These are phyloP conservation scores for Pimephales promelas DNA, from an alignment of 2,113 vertebrate species.

Conservation along the genomic window DNA sequence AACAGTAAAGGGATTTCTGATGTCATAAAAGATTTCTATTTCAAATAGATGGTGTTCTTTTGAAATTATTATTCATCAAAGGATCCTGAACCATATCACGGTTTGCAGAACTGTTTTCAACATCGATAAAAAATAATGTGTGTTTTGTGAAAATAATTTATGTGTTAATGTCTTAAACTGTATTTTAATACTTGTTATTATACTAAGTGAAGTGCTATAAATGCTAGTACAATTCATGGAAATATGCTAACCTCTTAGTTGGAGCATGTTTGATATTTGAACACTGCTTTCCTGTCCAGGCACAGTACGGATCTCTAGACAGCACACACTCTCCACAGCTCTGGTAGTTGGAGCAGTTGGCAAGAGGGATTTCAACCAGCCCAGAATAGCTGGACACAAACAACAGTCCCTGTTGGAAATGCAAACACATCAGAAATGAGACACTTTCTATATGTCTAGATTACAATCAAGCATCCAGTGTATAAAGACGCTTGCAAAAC, in stretches of 20 bases:
- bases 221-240: neutral
- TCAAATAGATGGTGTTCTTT: neutral
- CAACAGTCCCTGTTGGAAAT: slow-evolving; percentile 79
- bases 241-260: slow-evolving; percentile 66
- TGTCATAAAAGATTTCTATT: neutral
- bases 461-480: neutral
- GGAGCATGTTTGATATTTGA: slow-evolving; percentile 63
- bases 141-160: neutral
- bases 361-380: slow-evolving; percentile 86
- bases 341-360: slow-evolving; percentile 90
- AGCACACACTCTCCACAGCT: slow-evolving; percentile 94
- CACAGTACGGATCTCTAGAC: slow-evolving; percentile 93
- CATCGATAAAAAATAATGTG: too few species aligned
- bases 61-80: neutral
- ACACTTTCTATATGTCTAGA: slow-evolving; percentile 1
- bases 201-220: neutral
- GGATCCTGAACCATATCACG: neutral
- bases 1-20: neutral
- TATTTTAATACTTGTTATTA: neutral
- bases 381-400: slow-evolving; percentile 83
- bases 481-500: neutral
- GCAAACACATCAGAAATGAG: slow-evolving; percentile 44
- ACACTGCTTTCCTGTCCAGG: slow-evolving; percentile 83
- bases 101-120: neutral
- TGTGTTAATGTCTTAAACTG: neutral